These are phyloP conservation scores for Coptodon rendalli DNA, from an alignment of 2,113 vertebrate genomes.

Conservation along the genomic window DNA sequence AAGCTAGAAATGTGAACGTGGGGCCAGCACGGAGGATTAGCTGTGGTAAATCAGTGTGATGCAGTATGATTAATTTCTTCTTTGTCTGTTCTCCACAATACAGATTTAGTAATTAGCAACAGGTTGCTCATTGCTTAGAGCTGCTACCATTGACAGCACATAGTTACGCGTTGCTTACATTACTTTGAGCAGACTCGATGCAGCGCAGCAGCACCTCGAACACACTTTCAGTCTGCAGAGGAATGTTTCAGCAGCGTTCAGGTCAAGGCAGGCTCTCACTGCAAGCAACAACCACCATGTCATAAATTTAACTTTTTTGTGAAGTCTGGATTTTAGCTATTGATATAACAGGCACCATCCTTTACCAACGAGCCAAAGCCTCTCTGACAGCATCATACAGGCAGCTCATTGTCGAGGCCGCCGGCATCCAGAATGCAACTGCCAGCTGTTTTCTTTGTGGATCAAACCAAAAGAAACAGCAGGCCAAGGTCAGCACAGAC, in stretches of 20 bases:
- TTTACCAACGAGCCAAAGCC: conserved; percentile 58
- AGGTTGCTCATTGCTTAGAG: conserved; percentile 25
- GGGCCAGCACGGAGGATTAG: conserved; percentile 29
- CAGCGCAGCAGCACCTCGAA: neutral
- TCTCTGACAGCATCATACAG: conserved; percentile 69
- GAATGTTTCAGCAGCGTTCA: neutral
- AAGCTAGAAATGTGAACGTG: conserved; percentile 49
- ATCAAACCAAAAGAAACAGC: conserved; percentile 72
- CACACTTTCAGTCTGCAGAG: neutral
- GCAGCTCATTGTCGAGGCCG: conserved; percentile 60
- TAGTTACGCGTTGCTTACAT: neutral
- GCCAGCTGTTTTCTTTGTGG: conserved; percentile 72
- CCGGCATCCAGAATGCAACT: conserved; percentile 54
- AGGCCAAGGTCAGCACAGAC: conserved; percentile 61
- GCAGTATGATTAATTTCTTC: conserved; percentile 2
- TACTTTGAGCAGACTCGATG: neutral
- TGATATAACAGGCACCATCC: conserved; percentile 53
- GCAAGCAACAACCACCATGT: neutral
- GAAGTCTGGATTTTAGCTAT: conserved; percentile 23
- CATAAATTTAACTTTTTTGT: neutral
- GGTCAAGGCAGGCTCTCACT: neutral
- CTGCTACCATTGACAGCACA: neutral
- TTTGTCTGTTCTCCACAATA: neutral
- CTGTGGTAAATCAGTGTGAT: conserved; percentile 18
- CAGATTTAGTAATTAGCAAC: conserved; percentile 36